phyloP scores from a whole-genome alignment of 64 coral and sea anemone species.

The Actinia equina region DNA sequence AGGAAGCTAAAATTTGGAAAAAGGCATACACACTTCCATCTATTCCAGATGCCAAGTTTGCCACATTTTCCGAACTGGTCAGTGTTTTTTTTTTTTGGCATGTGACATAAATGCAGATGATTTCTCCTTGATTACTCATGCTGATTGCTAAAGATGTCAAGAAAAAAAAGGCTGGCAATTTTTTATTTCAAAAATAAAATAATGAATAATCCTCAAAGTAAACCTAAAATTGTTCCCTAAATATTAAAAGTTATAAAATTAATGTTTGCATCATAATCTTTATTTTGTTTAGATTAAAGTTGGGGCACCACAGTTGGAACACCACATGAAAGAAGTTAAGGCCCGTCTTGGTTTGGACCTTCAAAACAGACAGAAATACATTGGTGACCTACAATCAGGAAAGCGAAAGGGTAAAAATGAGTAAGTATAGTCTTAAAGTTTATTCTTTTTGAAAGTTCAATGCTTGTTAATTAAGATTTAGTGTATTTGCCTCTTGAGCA shows the following conservation, averaged over 20 bases:
- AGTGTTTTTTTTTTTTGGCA: not conserved
- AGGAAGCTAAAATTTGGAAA: too few species aligned
- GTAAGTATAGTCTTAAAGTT: too few species aligned
- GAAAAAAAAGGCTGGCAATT: not conserved
- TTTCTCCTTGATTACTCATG: not conserved
- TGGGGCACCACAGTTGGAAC: not conserved
- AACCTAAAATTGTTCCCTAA: not conserved
- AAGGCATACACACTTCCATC: not conserved
- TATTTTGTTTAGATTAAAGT: not conserved
- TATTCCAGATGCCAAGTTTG: not conserved
- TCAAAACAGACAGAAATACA: too few species aligned
- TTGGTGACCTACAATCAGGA: too few species aligned
- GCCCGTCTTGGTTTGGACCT: not conserved
- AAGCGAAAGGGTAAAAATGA: too few species aligned
- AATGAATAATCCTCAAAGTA: not conserved
- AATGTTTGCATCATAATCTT: not conserved
- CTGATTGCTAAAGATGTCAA: not conserved
- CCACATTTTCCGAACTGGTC: not conserved
- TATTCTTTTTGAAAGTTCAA: too few species aligned
- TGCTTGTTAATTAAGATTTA: too few species aligned
- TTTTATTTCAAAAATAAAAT: not conserved
- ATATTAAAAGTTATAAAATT: not conserved
- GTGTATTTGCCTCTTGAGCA: too few species aligned
- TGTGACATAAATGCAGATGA: not conserved
- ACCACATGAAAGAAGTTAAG: not conserved